phyloP scores from a whole-genome alignment of 2,888 invertebrate genomes.

The Metopia argyrocephala region DNA sequence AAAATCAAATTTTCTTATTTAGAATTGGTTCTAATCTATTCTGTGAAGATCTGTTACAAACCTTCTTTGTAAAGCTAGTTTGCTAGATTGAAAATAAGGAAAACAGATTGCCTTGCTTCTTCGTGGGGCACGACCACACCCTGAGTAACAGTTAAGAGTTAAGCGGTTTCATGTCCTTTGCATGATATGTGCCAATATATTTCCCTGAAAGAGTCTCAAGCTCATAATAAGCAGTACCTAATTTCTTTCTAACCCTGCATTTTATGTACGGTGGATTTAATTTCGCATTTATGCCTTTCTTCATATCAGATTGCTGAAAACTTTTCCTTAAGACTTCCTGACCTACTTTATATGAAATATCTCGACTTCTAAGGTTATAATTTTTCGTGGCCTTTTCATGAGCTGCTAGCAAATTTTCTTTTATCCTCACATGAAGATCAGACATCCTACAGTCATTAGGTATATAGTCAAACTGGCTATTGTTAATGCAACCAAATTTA shows the following conservation, averaged over 20 bases:
- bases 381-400: too few species aligned
- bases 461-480: neutral
- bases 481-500: neutral
- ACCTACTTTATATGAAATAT: neutral
- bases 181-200: too few species aligned
- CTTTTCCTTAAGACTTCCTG: neutral
- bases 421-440: too few species aligned
- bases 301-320: neutral
- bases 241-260: too few species aligned
- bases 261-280: too few species aligned
- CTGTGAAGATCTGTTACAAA: too few species aligned
- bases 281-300: neutral
- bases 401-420: too few species aligned
- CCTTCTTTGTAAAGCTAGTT: neutral
- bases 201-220: too few species aligned
- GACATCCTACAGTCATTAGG: neutral
- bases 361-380: neutral
- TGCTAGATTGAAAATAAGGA: neutral
- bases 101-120: too few species aligned
- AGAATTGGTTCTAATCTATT: too few species aligned
- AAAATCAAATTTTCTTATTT: too few species aligned
- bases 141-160: neutral
- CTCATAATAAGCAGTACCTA: too few species aligned
- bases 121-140: slow-evolving; percentile 1
- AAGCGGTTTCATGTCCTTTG: neutral